Percentiles rank a stretch among this genome's conserved stretches.
phyloP scores from a whole-genome alignment of 2,888 invertebrate genomes.

The Oscheius sp. region DNA sequence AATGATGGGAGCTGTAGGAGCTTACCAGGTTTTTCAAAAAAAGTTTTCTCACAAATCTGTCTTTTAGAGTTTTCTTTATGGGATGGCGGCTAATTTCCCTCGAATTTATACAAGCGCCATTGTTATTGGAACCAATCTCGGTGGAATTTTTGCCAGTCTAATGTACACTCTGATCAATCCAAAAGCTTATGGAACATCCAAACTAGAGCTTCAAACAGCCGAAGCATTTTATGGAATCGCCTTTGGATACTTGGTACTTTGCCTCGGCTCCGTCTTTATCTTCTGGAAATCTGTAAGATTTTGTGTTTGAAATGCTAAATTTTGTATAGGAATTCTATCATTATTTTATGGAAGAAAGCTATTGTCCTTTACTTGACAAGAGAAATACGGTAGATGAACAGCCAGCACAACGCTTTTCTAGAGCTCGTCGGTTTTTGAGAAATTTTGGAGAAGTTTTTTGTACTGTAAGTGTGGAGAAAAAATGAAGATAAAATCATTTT shows the following conservation, averaged over 20 bases:
- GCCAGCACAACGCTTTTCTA: not conserved
- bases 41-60: not conserved
- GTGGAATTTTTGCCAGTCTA: conserved; percentile 23
- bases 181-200: not conserved
- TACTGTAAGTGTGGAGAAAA: not conserved
- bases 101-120: conserved; percentile 16
- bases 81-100: conserved; percentile 26
- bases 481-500: not conserved
- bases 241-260: not conserved
- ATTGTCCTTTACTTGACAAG: no score
- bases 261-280: not conserved
- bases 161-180: conserved; percentile 14
- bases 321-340: not conserved
- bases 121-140: conserved; percentile 25
- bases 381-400: not conserved
- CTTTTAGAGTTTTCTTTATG: conserved; percentile 27
- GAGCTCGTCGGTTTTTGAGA: not conserved
- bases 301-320: not conserved
- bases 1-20: conserved; percentile 26
- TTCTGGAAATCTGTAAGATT: conserved; percentile 19
- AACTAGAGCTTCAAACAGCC: not conserved
- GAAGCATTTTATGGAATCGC: conserved; percentile 1
- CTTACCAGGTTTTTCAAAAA: conserved; percentile 16
- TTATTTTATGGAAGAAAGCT: not conserved
- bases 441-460: conserved; percentile 14